These are phyloP conservation scores for Leuciscus idus DNA, from an alignment of 2,113 vertebrate species.

Conservation along the genomic window DNA sequence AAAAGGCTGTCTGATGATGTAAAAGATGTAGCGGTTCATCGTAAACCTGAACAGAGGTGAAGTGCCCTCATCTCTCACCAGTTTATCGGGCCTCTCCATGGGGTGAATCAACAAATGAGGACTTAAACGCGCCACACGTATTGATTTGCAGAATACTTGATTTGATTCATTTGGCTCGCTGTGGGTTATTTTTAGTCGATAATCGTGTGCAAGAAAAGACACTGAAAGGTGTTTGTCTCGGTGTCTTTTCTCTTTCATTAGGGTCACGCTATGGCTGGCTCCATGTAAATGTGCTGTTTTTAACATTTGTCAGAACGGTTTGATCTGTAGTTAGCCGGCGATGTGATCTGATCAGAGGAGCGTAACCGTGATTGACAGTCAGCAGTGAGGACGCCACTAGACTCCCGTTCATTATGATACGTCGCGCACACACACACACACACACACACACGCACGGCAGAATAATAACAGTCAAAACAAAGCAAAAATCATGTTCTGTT, in stretches of 20 bases:
- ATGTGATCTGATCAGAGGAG: slow-evolving; percentile 17
- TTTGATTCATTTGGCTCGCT: slow-evolving; percentile 27
- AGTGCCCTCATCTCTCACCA: slow-evolving; percentile 25
- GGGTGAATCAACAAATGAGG: slow-evolving; percentile 14
- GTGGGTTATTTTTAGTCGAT: slow-evolving; percentile 25
- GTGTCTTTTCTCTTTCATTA: not conserved
- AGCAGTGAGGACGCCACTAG: slow-evolving; percentile 38
- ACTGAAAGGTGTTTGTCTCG: slow-evolving; percentile 18
- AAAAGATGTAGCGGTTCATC: slow-evolving; percentile 11
- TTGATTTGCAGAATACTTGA: slow-evolving; percentile 36
- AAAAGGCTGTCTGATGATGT: slow-evolving; percentile 25
- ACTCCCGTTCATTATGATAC: slow-evolving; percentile 51
- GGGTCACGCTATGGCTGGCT: not conserved
- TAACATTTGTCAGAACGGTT: slow-evolving; percentile 29
- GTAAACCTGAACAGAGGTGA: slow-evolving; percentile 35
- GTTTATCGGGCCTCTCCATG: slow-evolving; percentile 10
- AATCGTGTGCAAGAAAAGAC: not conserved
- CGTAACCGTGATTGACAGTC: slow-evolving; percentile 56
- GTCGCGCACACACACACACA: not conserved
- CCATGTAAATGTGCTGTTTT: slow-evolving; percentile 22
- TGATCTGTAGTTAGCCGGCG: slow-evolving; percentile 29
- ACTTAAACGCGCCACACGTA: slow-evolving; percentile 18
- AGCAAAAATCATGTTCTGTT: slow-evolving; percentile 33
- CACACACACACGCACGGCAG: not conserved
- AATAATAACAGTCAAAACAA: slow-evolving; percentile 35